phyloP scores from a whole-genome alignment of 2,888 invertebrate genomes.

The Urechis unicinctus region DNA sequence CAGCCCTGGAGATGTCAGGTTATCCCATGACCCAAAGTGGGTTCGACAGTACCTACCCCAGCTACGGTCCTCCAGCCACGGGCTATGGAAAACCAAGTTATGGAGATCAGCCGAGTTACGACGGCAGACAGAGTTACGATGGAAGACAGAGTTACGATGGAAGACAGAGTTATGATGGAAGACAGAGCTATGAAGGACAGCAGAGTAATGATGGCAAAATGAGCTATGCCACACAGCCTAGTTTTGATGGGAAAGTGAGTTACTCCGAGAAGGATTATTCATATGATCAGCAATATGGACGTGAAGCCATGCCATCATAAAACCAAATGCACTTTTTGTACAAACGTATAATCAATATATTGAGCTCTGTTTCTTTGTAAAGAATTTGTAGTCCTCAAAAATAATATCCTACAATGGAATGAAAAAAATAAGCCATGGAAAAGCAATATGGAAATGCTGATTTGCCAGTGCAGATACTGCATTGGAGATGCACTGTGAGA shows the following conservation, averaged over 20 bases:
- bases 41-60: slow-evolving; percentile 2
- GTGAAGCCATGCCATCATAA: no score
- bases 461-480: no score
- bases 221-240: neutral
- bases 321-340: no score
- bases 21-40: slow-evolving; percentile 11
- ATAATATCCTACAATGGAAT: no score
- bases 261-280: slow-evolving; percentile 2
- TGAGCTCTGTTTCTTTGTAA: no score
- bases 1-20: slow-evolving; percentile 17
- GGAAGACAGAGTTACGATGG: neutral
- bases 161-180: neutral
- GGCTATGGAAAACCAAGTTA: slow-evolving; percentile 4
- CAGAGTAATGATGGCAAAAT: neutral
- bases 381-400: no score
- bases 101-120: neutral
- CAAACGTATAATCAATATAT: no score
- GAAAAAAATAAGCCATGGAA: no score
- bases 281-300: no score
- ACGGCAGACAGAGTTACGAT: neutral
- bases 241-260: slow-evolving; percentile 4
- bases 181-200: neutral
- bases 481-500: no score
- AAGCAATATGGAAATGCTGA: no score
- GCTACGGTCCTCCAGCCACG: neutral